phyloP scores from a whole-genome alignment of 2,888 invertebrate genomes.

The Notodonta ziczac region DNA sequence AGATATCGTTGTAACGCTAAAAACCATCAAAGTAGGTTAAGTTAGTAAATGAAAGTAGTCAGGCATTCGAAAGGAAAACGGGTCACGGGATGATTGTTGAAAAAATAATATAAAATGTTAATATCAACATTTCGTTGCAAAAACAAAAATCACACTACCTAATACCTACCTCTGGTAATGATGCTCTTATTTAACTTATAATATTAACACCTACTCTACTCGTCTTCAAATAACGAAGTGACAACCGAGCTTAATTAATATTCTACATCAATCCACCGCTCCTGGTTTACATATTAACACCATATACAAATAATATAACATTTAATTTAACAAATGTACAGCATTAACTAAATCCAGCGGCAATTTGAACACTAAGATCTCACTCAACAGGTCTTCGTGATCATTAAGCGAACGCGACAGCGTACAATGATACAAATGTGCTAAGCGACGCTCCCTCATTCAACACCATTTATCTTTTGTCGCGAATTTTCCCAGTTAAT shows the following conservation, averaged over 20 bases:
- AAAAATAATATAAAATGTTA: no score
- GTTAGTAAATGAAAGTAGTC: no score
- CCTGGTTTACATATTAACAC: conserved; percentile 8
- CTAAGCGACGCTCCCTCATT: conserved; percentile 34
- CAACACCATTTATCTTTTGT: conserved; percentile 57
- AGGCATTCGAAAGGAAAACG: no score
- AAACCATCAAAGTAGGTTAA: no score
- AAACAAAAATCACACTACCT: no score
- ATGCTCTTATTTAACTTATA: not conserved
- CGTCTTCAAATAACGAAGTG: not conserved
- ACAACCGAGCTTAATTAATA: not conserved
- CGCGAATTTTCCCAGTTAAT: conserved; percentile 73
- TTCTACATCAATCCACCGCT: not conserved
- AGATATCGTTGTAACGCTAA: no score
- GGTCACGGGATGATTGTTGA: no score
- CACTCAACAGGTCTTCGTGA: conserved; percentile 41
- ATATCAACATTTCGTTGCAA: no score
- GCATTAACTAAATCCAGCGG: conserved; percentile 13
- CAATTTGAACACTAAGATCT: conserved; percentile 12
- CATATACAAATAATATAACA: conserved; percentile 11
- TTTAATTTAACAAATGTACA: conserved; percentile 18
- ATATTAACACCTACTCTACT: not conserved
- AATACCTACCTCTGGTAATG: no score
- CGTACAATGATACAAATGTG: conserved; percentile 46
- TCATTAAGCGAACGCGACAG: conserved; percentile 34